Evolutionary conservation across 2,888 invertebrate genomes (phyloP).

Genomic region (Dorcus parallelipipedus): DNA sequence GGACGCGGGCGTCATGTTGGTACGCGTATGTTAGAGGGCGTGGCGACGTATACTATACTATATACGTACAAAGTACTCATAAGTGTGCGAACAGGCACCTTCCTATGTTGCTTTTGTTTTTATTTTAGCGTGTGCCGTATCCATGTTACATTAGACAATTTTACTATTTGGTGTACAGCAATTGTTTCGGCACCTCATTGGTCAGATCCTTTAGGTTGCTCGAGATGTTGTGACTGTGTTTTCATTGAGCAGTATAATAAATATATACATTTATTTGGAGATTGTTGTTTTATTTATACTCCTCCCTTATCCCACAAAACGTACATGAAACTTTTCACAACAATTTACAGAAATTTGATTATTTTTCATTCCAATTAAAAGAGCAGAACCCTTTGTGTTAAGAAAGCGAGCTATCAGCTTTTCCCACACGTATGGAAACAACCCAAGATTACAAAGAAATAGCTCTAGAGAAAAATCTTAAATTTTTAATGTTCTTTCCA

Average conservation of each 20-base stretch:
- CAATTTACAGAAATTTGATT: no score
- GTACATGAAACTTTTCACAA: no score
- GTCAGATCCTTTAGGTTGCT: slow-evolving; percentile 34
- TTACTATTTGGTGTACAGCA: slow-evolving; percentile 55
- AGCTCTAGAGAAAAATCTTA: no score
- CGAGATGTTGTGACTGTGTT: slow-evolving; percentile 55
- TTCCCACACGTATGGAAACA: no score
- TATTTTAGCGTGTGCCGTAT: slow-evolving; percentile 52
- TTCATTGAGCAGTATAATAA: slow-evolving; percentile 71
- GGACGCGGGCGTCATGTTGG: slow-evolving; percentile 44
- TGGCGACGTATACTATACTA: slow-evolving; percentile 50
- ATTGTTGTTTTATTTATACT: slow-evolving; percentile 13
- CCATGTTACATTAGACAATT: slow-evolving; percentile 54
- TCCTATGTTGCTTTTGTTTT: slow-evolving; percentile 46
- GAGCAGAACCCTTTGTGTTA: no score
- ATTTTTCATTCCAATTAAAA: no score
- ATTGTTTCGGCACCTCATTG: slow-evolving; percentile 45
- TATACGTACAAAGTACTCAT: slow-evolving; percentile 52
- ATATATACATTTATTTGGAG: slow-evolving; percentile 73
- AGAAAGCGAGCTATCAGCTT: no score
- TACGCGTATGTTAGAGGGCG: slow-evolving; percentile 46
- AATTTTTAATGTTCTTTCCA: no score
- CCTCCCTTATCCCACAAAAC: background rate
- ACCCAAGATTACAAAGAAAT: no score
- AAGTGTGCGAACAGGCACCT: slow-evolving; percentile 46